Percentiles rank a stretch among this genome's conserved stretches.
Evolutionary conservation across 2,797 vertebrate genomes (phyloP).

Genomic region (Gephyroberyx darwinii): DNA sequence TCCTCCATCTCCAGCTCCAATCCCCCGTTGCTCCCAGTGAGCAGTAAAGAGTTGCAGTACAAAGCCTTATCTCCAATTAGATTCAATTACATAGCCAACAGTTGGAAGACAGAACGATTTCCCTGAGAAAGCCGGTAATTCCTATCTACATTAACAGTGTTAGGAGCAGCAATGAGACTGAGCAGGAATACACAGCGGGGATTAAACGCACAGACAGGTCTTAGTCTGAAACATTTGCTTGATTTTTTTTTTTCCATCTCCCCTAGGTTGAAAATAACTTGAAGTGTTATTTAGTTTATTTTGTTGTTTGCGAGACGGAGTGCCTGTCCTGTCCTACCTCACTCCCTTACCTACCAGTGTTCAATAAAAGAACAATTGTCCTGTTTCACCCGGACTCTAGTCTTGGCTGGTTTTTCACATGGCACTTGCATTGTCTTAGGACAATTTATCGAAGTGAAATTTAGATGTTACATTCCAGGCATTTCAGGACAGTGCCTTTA

Average conservation of each 20-base stretch:
- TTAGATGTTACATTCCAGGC: too few relatives aligned
- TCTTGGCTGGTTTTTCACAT: too few relatives aligned
- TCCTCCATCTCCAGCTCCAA: slow-evolving; percentile 34
- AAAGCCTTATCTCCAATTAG: slow-evolving; percentile 61
- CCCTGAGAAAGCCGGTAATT: slow-evolving; percentile 29
- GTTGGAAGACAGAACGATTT: slow-evolving; percentile 36
- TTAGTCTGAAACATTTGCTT: slow-evolving; percentile 7
- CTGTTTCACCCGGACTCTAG: too few relatives aligned
- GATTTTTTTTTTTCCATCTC: slow-evolving; percentile 1
- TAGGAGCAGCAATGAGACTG: slow-evolving; percentile 11
- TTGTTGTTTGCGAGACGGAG: too few relatives aligned
- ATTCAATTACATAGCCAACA: slow-evolving; percentile 61
- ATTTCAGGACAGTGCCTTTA: too few relatives aligned
- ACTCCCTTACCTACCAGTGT: too few relatives aligned
- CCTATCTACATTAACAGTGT: slow-evolving; percentile 35
- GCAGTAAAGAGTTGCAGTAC: slow-evolving; percentile 24
- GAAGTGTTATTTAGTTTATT: too few relatives aligned
- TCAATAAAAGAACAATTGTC: too few relatives aligned
- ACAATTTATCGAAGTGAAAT: too few relatives aligned
- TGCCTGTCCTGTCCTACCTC: too few relatives aligned
- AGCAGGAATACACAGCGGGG: slow-evolving; percentile 19
- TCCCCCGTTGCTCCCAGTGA: slow-evolving; percentile 1
- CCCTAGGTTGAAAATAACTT: slow-evolving; percentile 1
- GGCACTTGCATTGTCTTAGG: too few relatives aligned
- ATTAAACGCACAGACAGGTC: slow-evolving; percentile 29